These are phyloP conservation scores for Lethrus apterus DNA, from an alignment of 1,140 invertebrate genomes.

Conservation along the genomic window DNA sequence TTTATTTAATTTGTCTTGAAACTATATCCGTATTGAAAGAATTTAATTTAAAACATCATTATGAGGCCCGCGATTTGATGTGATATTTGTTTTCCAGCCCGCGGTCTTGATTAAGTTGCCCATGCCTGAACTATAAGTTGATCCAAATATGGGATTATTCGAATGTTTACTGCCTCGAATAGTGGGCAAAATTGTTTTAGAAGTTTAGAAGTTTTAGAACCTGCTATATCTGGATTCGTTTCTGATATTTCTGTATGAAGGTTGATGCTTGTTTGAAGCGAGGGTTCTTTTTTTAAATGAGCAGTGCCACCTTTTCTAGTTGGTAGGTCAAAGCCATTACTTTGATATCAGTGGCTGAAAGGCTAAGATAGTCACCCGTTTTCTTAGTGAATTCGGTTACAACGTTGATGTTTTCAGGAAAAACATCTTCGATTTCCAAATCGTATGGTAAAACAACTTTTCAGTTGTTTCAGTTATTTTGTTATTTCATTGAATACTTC, in stretches of 20 bases:
- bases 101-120: no score
- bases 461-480: slow-evolving; percentile 74
- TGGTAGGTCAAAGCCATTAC: slow-evolving; percentile 90
- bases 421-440: slow-evolving; percentile 71
- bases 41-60: no score
- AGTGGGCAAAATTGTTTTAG: slow-evolving; percentile 55
- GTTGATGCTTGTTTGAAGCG: slow-evolving; percentile 37
- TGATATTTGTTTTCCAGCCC: no score
- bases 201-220: slow-evolving; percentile 54
- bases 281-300: slow-evolving; percentile 70
- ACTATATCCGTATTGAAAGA: no score
- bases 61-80: no score
- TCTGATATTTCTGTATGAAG: no score
- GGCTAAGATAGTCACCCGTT: slow-evolving; percentile 87
- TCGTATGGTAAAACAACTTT: slow-evolving; percentile 85
- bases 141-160: slow-evolving; percentile 79
- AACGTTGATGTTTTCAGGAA: slow-evolving; percentile 70
- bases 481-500: slow-evolving; percentile 88
- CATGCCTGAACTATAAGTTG: slow-evolving; percentile 82
- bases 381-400: slow-evolving; percentile 92
- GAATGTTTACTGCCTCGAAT: slow-evolving; percentile 90
- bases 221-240: slow-evolving; percentile 39
- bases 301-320: slow-evolving; percentile 73
- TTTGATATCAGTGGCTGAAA: slow-evolving; percentile 90
- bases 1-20: no score